phyloP scores from a whole-genome alignment of 2,113 vertebrate species.

The Equus przewalskii region DNA sequence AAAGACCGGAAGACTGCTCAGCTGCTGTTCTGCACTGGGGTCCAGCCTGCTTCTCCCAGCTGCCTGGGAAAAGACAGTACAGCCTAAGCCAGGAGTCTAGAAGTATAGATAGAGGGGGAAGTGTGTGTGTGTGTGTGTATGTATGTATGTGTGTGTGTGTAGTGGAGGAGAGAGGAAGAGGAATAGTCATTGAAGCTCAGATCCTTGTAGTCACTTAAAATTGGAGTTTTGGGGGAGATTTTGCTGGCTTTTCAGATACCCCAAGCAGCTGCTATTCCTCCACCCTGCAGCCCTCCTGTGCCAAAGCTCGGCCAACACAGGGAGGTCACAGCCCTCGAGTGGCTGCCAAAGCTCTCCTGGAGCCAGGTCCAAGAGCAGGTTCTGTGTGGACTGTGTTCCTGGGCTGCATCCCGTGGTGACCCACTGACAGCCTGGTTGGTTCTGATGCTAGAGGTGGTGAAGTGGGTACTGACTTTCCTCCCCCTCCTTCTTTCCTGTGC shows the following conservation, averaged over 20 bases:
- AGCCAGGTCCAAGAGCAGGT: not conserved
- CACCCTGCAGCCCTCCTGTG: not conserved
- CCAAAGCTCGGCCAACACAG: not conserved
- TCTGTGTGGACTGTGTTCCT: rapidly evolving
- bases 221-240: not conserved
- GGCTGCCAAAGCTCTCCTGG: not conserved
- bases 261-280: not conserved
- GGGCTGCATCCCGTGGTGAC: rapidly evolving
- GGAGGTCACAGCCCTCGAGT: too few relatives aligned
- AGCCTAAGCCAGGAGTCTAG: not conserved
- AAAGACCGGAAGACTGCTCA: not conserved
- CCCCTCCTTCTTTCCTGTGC: rapidly evolving
- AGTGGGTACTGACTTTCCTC: too few relatives aligned
- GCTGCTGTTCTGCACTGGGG: not conserved
- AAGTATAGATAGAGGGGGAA: not conserved
- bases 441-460: rapidly evolving
- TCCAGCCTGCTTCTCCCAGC: not conserved
- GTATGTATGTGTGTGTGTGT: rapidly evolving
- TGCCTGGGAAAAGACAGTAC: not conserved
- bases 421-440: rapidly evolving
- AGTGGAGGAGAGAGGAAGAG: not conserved
- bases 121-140: too few relatives aligned
- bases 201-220: not conserved
- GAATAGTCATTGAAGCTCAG: not conserved
- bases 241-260: not conserved